Conservation (phyloP, 1,140 invertebrate species). For the Cherax destructor region DNA sequence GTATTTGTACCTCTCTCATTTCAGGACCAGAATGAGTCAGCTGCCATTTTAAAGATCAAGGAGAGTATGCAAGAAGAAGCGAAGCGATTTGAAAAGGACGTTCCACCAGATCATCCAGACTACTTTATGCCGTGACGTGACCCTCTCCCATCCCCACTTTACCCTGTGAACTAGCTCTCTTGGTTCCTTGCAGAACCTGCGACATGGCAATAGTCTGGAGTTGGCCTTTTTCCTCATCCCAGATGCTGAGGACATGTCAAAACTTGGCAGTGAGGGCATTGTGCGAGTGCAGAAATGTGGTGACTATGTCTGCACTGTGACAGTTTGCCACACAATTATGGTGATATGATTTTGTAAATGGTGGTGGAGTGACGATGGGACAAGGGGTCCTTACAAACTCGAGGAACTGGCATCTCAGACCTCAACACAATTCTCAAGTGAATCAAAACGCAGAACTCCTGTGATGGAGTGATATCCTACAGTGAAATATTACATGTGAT, state of each 20-base stretch:
- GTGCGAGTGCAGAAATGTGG: slow-evolving; percentile 50
- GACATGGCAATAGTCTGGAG: slow-evolving; percentile 56
- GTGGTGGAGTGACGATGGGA: slow-evolving; percentile 68
- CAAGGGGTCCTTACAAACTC: slow-evolving; percentile 35
- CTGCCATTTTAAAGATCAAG: slow-evolving; percentile 99
- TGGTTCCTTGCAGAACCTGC: slow-evolving; percentile 58
- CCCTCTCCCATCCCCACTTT: slow-evolving; percentile 67
- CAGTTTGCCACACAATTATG: slow-evolving; percentile 54
- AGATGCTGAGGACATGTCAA: slow-evolving; percentile 57
- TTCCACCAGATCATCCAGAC: slow-evolving; percentile 90
- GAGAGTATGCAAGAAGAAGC: slow-evolving; percentile 99
- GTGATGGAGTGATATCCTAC: slow-evolving; percentile 63
- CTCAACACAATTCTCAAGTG: slow-evolving; percentile 62
- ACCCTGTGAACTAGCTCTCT: slow-evolving; percentile 68
- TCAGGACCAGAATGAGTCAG: slow-evolving; percentile 98
- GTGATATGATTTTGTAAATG: slow-evolving; percentile 61
- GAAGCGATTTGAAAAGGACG: slow-evolving; percentile 98
- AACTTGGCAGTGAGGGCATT: slow-evolving; percentile 62
- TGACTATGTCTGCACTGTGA: slow-evolving; percentile 50
- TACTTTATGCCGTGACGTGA: slow-evolving; percentile 93
- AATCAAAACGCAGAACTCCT: slow-evolving; percentile 66
- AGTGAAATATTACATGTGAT: slow-evolving; percentile 65
- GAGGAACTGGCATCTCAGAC: slow-evolving; percentile 66
- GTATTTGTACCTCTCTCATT: slow-evolving; percentile 74
- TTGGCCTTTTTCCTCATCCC: slow-evolving; percentile 45